Conservation (phyloP, 1,140 invertebrate species). For the Drosophila watanabei region DNA sequence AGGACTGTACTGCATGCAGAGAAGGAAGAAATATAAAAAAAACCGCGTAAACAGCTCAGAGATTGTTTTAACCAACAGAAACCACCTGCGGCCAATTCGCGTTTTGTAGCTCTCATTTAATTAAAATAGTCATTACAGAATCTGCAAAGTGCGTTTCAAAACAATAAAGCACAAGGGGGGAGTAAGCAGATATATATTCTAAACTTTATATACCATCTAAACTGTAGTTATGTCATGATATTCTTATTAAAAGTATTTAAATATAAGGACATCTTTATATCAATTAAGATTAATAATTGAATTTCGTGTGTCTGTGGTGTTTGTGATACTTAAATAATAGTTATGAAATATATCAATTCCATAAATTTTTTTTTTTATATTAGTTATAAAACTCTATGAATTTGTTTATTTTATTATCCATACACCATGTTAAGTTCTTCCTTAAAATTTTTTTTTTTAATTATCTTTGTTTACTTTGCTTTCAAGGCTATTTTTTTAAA, state of each 20-base stretch:
- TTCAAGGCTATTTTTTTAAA: not conserved
- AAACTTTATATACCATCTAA: not conserved
- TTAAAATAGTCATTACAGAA: slow-evolving; percentile 55
- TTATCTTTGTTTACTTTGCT: not conserved
- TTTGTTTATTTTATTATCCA: not conserved
- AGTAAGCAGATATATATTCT: not conserved
- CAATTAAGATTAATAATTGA: too few relatives aligned
- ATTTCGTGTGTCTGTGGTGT: too few relatives aligned
- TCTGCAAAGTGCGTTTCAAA: not conserved
- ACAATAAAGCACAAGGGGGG: not conserved
- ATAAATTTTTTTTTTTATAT: too few relatives aligned
- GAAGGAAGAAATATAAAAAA: slow-evolving; percentile 6
- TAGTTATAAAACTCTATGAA: not conserved
- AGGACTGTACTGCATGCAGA: slow-evolving; percentile 28
- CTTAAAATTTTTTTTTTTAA: not conserved
- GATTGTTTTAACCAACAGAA: slow-evolving; percentile 22
- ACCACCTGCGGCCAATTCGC: slow-evolving; percentile 38
- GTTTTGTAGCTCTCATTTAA: slow-evolving; percentile 56
- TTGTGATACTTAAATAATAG: too few relatives aligned
- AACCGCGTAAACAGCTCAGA: slow-evolving; percentile 8
- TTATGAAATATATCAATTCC: too few relatives aligned
- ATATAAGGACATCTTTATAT: too few relatives aligned
- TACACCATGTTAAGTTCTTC: not conserved
- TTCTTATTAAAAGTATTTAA: too few relatives aligned
- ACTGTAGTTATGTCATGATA: too few relatives aligned